These are phyloP conservation scores for Euphonia xanthogaster DNA, from an alignment of 2,797 vertebrate genomes.

Conservation along the genomic window DNA sequence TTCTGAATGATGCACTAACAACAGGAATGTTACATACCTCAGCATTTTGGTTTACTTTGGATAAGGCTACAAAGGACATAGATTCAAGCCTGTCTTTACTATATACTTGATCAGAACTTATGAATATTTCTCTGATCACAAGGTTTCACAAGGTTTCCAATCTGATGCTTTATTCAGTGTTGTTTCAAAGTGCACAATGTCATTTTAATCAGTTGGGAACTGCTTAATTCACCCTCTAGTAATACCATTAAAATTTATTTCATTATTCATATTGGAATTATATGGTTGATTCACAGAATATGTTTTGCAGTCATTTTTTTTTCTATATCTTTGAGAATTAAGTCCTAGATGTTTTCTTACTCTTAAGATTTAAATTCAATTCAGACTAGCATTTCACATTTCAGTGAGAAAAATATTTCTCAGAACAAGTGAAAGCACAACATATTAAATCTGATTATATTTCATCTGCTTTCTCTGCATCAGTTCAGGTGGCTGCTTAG, in stretches of 20 bases:
- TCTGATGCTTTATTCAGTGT: not conserved
- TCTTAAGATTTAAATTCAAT: not conserved
- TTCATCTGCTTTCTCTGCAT: conserved; percentile 12
- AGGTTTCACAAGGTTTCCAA: not conserved
- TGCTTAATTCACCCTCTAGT: not conserved
- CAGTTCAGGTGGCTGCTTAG: conserved; percentile 24
- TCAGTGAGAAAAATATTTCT: conserved; percentile 16
- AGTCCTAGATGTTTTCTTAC: not conserved
- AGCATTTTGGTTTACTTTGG: not conserved
- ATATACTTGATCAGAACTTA: not conserved
- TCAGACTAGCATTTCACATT: not conserved
- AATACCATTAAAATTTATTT: not conserved
- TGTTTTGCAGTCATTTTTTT: not conserved
- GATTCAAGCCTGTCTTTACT: not conserved
- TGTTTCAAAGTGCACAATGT: not conserved
- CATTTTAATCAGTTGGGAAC: not conserved
- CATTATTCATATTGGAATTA: not conserved
- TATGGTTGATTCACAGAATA: not conserved
- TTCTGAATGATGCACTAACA: not conserved
- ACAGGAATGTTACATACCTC: not conserved
- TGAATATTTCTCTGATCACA: not conserved
- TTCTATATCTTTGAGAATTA: not conserved
- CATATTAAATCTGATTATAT: not conserved
- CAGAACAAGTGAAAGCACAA: not conserved
- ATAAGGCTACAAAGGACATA: not conserved